Conservation (phyloP, 2,113 vertebrate genomes). For the Istiophorus platypterus region DNA sequence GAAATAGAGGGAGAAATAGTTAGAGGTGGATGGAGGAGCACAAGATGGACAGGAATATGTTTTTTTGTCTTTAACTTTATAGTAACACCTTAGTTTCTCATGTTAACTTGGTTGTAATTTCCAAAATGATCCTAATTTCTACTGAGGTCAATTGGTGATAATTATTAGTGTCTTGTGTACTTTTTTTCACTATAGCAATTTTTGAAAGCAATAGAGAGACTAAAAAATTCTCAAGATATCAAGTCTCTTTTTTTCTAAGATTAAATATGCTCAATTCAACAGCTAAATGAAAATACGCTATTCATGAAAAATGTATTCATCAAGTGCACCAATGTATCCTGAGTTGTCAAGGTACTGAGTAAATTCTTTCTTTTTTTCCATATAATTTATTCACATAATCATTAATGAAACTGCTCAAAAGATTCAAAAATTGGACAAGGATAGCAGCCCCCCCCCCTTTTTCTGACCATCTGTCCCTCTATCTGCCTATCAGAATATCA, state of each 20-base stretch:
- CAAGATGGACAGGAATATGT: constrained; percentile 47
- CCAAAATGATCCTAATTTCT: not conserved
- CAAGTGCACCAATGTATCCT: not conserved
- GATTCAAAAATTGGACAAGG: not conserved
- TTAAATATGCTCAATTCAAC: not conserved
- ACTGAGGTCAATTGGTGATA: not conserved
- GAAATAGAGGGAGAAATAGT: constrained; percentile 41
- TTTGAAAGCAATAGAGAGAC: not conserved
- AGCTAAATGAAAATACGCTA: not conserved
- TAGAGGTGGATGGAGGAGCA: constrained; percentile 25
- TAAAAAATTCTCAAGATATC: not conserved
- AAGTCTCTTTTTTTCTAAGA: not conserved
- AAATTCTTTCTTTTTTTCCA: not conserved
- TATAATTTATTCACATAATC: not conserved
- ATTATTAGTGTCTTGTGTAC: not conserved
- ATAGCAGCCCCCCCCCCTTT: no score
- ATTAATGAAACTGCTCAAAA: not conserved
- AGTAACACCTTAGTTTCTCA: not conserved
- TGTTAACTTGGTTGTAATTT: not conserved
- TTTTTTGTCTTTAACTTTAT: not conserved
- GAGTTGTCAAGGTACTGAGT: not conserved
- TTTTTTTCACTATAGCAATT: no score
- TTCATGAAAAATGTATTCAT: not conserved
- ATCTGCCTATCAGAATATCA: not conserved
- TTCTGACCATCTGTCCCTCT: constrained; percentile 1